These are phyloP conservation scores for Balearica regulorum DNA, from an alignment of 2,797 vertebrate species.

Conservation along the genomic window DNA sequence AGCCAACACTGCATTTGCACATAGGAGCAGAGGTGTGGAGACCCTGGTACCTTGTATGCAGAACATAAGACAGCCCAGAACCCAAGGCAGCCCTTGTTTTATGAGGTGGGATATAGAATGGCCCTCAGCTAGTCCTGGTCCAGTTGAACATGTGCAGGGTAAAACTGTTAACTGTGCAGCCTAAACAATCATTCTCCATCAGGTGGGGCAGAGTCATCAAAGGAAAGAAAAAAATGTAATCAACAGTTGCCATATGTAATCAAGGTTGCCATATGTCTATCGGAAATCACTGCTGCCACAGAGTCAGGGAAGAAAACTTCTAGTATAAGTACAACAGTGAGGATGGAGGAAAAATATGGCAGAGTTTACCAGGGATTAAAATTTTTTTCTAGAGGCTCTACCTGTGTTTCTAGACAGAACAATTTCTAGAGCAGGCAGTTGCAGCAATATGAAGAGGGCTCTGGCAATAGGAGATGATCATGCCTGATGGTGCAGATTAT, in stretches of 20 bases:
- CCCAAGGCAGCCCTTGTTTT: not conserved
- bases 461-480: not conserved
- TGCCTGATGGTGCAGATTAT: not conserved
- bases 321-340: not conserved
- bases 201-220: not conserved
- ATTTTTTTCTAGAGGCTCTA: not conserved
- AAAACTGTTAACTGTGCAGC: not conserved
- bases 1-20: not conserved
- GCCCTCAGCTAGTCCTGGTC: not conserved
- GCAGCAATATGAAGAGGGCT: not conserved
- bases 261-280: not conserved
- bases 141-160: not conserved
- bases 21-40: not conserved
- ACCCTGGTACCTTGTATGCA: not conserved
- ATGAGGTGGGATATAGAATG: not conserved
- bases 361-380: not conserved
- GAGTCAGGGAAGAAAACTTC: not conserved
- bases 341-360: not conserved
- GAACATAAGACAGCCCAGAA: not conserved
- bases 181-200: not conserved
- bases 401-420: not conserved
- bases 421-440: not conserved
- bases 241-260: not conserved
- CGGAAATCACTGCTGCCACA: not conserved
- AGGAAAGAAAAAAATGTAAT: not conserved